Evolutionary conservation across 2,797 vertebrate species (phyloP), one percentile per base, ranked within the genome.

Genomic region (Scomberomorus guttatus): DNA sequence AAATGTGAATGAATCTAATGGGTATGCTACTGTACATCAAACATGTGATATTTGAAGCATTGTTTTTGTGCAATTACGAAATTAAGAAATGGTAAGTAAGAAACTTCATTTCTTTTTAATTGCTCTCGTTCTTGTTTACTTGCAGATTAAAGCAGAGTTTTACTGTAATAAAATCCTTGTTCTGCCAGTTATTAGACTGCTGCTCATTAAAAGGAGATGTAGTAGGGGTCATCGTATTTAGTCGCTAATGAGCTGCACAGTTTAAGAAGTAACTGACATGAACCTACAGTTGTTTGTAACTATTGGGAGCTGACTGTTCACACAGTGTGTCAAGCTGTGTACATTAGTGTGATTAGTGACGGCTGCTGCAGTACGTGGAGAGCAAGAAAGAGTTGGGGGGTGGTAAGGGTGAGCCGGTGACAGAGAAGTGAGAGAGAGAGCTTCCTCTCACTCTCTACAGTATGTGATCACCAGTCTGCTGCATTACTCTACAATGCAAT

Each of bases 401-500:
- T n/a, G 50, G 46, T 61, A 20, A 22, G 75, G 68, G 60, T 77
- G 75, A 82, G 72, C 10, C 12, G 51, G 39, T 77, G 77, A 83
- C 46, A 83, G 55, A 60, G 60, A 62, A 68, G 71, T 68, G 83
- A 72, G 82, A 37, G 63, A 3, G 69, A 78, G 75, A 64, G 78
- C 86, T 82, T 78, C 72, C 75, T 79, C 79, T 80, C 77, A 29
- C 52, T 79, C 81, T 79, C 76, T 87, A 75, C 75, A 81, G 74
- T 82, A 78, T 83, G 88, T 87, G 83, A 89, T 89, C 80, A 73
- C 79, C 42, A 57, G 81, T 92, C 86, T 91, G 84, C 93, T 93
- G 93, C 91, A 94, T 90, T 94, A 87, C 93, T 91, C 87, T 72
- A 92, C 89, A 85, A 92, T 92, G 85, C 87, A 71, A 83, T 91